Percentiles rank a stretch among this genome's conserved stretches.
These are phyloP conservation scores for Clostera curtula DNA, from an alignment of 2,888 invertebrate genomes.

Conservation along the genomic window DNA sequence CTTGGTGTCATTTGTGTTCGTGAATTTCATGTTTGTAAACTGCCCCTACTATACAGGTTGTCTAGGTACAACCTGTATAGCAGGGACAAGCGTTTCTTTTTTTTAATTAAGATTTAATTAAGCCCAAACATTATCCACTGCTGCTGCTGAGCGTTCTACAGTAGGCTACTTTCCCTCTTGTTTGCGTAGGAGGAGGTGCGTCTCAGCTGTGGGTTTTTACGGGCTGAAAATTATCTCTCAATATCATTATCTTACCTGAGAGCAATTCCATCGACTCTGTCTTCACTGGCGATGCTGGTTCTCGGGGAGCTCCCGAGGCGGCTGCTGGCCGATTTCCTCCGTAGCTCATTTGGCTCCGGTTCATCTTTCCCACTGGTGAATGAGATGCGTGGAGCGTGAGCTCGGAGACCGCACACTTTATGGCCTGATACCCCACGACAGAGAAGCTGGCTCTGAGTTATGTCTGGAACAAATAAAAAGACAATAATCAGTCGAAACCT, in stretches of 20 bases:
- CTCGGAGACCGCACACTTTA: slow-evolving; percentile 58
- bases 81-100: too few species aligned
- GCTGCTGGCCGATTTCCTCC: slow-evolving; percentile 64
- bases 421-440: slow-evolving; percentile 59
- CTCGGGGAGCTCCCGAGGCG: slow-evolving; percentile 63
- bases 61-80: too few species aligned
- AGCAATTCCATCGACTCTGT: slow-evolving; percentile 71
- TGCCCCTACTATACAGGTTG: too few species aligned
- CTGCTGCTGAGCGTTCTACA: too few species aligned
- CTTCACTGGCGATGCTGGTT: slow-evolving; percentile 63
- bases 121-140: too few species aligned
- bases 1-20: too few species aligned
- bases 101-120: too few species aligned
- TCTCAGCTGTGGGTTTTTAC: too few species aligned
- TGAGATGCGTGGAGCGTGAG: slow-evolving; percentile 62
- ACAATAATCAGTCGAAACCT: too few species aligned
- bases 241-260: slow-evolving; percentile 65
- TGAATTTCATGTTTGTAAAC: too few species aligned
- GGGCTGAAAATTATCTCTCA: background rate
- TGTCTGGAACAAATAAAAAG: slow-evolving; percentile 49
- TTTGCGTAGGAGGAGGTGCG: too few species aligned
- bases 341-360: slow-evolving; percentile 43
- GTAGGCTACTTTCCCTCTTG: too few species aligned
- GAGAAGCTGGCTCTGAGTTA: slow-evolving; percentile 61
- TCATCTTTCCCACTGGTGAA: slow-evolving; percentile 62